Percentiles rank a stretch among this genome's conserved stretches.
Conservation (phyloP, 1,140 invertebrate genomes). For the Calliphora vicina region DNA sequence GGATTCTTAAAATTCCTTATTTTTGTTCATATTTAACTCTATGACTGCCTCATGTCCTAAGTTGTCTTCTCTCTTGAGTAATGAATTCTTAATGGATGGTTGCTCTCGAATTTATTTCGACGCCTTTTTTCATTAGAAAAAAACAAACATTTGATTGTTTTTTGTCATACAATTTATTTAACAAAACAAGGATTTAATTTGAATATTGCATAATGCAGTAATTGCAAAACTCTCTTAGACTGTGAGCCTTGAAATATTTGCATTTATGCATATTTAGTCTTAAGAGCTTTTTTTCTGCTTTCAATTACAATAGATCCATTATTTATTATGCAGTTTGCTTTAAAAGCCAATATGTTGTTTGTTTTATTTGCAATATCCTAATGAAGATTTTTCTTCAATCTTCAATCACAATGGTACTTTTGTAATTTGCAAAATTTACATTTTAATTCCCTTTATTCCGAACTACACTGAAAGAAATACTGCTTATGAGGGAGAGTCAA, state of each 20-base stretch:
- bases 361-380: not conserved
- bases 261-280: not conserved
- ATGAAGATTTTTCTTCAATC: not conserved
- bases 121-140: not conserved
- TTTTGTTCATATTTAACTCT: too few species aligned
- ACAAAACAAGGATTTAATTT: not conserved
- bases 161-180: too few species aligned
- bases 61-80: not conserved
- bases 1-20: too few species aligned
- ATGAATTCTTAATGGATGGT: slow-evolving; percentile 1
- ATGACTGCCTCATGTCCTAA: too few species aligned
- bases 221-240: not conserved
- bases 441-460: too few species aligned
- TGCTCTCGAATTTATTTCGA: not conserved
- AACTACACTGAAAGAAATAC: too few species aligned
- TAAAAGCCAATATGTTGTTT: not conserved
- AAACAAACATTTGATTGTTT: not conserved
- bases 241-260: not conserved
- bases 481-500: too few species aligned
- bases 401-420: not conserved
- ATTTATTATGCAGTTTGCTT: not conserved
- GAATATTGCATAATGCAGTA: slow-evolving; percentile 13
- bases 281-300: not conserved
- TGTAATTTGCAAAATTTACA: not conserved
- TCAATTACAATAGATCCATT: not conserved